Conservation (phyloP, 2,797 vertebrate species). For the Serranus cabrilla region DNA sequence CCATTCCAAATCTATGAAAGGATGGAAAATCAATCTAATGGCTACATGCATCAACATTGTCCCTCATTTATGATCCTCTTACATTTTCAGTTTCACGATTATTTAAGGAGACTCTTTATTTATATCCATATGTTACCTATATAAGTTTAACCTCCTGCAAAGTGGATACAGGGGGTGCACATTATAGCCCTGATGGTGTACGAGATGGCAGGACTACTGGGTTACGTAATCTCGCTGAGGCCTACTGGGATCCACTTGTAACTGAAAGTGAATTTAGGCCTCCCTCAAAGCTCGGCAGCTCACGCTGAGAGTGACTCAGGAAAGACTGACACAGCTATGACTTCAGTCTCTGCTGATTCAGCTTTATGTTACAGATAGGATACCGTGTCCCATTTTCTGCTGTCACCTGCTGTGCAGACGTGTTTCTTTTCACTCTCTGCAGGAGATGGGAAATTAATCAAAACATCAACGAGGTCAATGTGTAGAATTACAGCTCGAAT, state of each 20-base stretch:
- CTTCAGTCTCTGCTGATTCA: constrained; percentile 55
- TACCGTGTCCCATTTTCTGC: constrained; percentile 35
- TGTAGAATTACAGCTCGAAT: constrained; percentile 12
- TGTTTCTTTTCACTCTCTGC: constrained; percentile 10
- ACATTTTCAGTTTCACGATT: constrained; percentile 18
- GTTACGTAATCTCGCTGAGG: constrained; percentile 49
- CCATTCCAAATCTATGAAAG: constrained; percentile 1
- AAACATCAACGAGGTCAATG: constrained; percentile 8
- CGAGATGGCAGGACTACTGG: constrained; percentile 15
- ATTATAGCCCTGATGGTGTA: constrained; percentile 30
- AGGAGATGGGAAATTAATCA: constrained; percentile 31
- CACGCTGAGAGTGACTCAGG: constrained; percentile 55
- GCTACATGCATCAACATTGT: constrained; percentile 17
- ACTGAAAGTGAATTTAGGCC: constrained; percentile 37
- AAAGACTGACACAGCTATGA: constrained; percentile 42
- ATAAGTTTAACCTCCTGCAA: constrained; percentile 16
- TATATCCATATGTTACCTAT: constrained; percentile 32
- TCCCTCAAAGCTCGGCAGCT: constrained; percentile 39
- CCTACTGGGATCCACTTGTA: constrained; percentile 42
- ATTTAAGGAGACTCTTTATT: constrained; percentile 1
- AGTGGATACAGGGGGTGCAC: constrained; percentile 29
- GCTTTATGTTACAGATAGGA: constrained; percentile 37
- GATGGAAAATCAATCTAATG: background rate
- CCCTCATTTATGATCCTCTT: background rate
- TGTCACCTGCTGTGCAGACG: constrained; percentile 40